These are phyloP conservation scores for Drosophila aff. DNA, from an alignment of 1,140 invertebrate species.

Conservation along the genomic window DNA sequence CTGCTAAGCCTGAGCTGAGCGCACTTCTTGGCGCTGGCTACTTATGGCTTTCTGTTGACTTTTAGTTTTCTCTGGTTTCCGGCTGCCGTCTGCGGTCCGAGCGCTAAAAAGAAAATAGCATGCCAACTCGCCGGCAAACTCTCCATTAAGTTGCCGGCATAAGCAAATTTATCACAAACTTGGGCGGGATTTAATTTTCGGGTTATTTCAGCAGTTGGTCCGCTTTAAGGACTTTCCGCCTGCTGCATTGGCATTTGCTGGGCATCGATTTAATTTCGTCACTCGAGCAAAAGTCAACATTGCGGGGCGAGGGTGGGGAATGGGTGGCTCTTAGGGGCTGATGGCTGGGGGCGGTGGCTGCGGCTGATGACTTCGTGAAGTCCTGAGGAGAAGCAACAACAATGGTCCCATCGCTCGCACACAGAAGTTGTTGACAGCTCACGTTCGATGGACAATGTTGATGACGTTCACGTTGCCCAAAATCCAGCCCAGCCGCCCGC, in stretches of 20 bases:
- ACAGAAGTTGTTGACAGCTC: conserved; percentile 79
- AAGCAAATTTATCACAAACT: conserved; percentile 80
- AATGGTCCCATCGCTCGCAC: conserved; percentile 22
- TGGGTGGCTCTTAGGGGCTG: not conserved
- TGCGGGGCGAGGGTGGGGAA: not conserved
- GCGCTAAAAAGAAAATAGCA: conserved; percentile 15
- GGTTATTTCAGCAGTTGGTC: conserved; percentile 4
- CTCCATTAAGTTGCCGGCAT: conserved; percentile 74
- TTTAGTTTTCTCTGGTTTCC: conserved; percentile 62
- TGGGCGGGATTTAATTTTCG: conserved; percentile 60
- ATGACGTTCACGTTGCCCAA: conserved; percentile 43
- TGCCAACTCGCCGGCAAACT: conserved; percentile 48
- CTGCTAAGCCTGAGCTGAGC: conserved; percentile 60
- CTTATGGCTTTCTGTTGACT: conserved; percentile 73
- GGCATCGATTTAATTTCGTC: conserved; percentile 80
- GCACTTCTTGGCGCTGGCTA: conserved; percentile 69
- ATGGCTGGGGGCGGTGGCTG: not conserved
- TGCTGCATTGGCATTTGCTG: conserved; percentile 40
- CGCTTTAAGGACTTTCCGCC: conserved; percentile 49
- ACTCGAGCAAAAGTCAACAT: conserved; percentile 73
- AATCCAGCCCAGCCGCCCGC: conserved; percentile 22
- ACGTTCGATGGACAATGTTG: conserved; percentile 71
- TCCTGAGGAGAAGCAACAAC: conserved; percentile 20
- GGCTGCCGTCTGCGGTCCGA: conserved; percentile 38
- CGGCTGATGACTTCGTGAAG: conserved; percentile 36